phyloP scores from a whole-genome alignment of 2,113 vertebrate species.

The Pelodiscus sinensis region DNA sequence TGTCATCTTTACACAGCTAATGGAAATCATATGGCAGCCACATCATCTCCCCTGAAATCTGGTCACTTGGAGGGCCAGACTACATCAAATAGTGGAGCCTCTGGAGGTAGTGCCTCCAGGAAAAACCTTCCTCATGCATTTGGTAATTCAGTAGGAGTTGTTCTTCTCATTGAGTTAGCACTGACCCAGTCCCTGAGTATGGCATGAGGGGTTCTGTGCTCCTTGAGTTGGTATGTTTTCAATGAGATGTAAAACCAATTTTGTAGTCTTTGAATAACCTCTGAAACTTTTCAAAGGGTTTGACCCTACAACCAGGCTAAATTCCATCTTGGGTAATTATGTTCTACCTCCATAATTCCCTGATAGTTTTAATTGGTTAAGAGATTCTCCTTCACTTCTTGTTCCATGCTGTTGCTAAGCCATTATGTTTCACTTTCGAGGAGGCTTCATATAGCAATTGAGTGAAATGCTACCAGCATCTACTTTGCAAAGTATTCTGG shows the following conservation, averaged over 20 bases:
- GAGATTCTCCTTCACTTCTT: neutral
- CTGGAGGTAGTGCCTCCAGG: fast-evolving
- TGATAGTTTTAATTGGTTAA: neutral
- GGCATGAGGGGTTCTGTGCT: neutral
- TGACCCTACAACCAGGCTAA: neutral
- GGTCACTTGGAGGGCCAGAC: neutral
- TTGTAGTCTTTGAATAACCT: neutral
- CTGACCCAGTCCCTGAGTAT: neutral
- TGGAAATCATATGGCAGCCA: neutral
- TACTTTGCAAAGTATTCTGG: neutral
- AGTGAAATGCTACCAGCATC: neutral
- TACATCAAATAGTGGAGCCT: neutral
- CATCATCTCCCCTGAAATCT: neutral
- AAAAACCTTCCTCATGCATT: neutral
- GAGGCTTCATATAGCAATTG: neutral
- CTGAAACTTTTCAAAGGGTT: neutral
- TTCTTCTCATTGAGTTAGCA: neutral
- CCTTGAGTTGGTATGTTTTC: neutral
- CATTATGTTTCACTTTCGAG: neutral
- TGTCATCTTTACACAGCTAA: neutral
- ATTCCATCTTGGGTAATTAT: neutral
- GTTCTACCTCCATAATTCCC: neutral
- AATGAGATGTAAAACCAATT: neutral
- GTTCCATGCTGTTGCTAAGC: neutral
- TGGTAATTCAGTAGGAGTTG: neutral